A percentile compares a stretch with the other conserved stretches of the same genome.
These are phyloP conservation scores for Latrodectus elegans DNA, from an alignment of 2,888 invertebrate species.

Conservation along the genomic window DNA sequence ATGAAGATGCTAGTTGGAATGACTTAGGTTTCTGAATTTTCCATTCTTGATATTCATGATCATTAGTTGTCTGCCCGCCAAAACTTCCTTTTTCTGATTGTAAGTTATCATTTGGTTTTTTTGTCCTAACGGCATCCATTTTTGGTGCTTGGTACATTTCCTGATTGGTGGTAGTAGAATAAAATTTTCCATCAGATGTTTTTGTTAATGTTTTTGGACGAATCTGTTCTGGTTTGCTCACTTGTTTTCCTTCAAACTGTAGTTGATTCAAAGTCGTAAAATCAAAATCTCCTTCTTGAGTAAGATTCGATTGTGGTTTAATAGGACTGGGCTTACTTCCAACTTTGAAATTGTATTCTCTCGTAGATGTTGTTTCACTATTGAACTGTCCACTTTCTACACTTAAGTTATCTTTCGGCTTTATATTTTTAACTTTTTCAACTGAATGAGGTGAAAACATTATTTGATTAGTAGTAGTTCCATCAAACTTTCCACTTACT, in stretches of 20 bases:
- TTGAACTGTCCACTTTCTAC: constrained; percentile 42
- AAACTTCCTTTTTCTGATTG: constrained; percentile 25
- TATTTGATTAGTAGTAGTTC: constrained; percentile 52
- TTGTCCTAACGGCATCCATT: constrained; percentile 9
- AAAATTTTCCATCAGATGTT: constrained; percentile 39
- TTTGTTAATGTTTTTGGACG: constrained; percentile 54
- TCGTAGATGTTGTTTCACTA: constrained; percentile 44
- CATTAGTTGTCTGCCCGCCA: constrained; percentile 31
- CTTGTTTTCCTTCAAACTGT: constrained; percentile 44
- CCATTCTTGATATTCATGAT: constrained; percentile 41
- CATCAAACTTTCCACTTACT: constrained; percentile 45
- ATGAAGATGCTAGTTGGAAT: constrained; percentile 22
- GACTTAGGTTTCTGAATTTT: constrained; percentile 32
- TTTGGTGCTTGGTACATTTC: constrained; percentile 36
- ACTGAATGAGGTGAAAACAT: constrained; percentile 32
- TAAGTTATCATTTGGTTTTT: constrained; percentile 31
- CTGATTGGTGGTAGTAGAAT: constrained; percentile 57
- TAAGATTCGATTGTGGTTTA: constrained; percentile 60
- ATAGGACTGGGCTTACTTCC: constrained; percentile 53
- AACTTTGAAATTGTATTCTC: constrained; percentile 43
- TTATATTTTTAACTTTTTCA: constrained; percentile 52
- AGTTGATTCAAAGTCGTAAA: constrained; percentile 62
- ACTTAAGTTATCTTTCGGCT: constrained; percentile 54
- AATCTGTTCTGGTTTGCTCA: constrained; percentile 14
- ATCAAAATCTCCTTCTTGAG: constrained; percentile 69